These are phyloP conservation scores for Tenodera sinensis DNA, from an alignment of 2,888 invertebrate species.

Conservation along the genomic window DNA sequence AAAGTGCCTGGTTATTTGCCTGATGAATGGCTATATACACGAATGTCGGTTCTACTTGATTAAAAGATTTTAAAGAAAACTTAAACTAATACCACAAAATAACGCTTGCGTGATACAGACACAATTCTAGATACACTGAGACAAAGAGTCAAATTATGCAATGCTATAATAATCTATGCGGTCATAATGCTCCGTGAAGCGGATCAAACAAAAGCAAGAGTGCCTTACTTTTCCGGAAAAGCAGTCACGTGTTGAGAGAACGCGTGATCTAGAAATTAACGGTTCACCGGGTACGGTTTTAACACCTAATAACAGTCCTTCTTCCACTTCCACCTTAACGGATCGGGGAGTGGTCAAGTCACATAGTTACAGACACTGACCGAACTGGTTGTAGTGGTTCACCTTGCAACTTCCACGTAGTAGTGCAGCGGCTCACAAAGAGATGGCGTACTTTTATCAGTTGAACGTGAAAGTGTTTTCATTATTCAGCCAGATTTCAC, in stretches of 20 bases:
- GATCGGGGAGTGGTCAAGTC: background rate
- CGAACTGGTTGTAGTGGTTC: background rate
- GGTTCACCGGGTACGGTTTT: background rate
- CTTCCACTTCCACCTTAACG: background rate
- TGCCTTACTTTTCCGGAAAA: background rate
- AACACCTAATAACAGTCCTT: background rate
- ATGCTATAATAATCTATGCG: background rate
- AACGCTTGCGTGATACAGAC: no score
- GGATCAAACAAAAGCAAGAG: background rate
- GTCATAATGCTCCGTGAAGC: background rate
- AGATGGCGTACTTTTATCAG: background rate
- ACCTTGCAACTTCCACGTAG: background rate
- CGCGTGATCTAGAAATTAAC: background rate
- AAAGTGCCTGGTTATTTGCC: no score
- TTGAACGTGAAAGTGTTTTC: background rate
- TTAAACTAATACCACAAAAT: no score
- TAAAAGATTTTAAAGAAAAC: no score
- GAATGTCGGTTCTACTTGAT: no score
- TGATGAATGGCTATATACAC: no score
- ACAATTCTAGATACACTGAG: no score
- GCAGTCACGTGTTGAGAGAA: background rate
- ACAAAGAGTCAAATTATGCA: no score
- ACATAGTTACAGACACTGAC: background rate
- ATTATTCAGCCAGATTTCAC: background rate
- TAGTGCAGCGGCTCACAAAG: background rate